Conservation (phyloP, 2,113 vertebrate species). For the Saguinus midas region DNA sequence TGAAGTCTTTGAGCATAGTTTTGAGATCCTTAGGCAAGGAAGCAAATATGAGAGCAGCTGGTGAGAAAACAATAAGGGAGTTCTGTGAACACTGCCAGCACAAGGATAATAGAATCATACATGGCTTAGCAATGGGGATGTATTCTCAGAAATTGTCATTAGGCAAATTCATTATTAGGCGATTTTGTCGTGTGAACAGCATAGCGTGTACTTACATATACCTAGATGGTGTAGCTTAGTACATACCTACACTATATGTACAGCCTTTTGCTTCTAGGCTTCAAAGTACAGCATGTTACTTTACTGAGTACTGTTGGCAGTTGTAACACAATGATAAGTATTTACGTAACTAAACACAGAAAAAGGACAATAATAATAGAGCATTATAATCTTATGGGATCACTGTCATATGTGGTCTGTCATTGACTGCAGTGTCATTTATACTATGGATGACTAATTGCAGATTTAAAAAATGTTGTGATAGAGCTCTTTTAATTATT, state of each 20-base stretch:
- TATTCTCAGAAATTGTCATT: neutral
- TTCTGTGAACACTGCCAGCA: neutral
- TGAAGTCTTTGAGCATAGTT: neutral
- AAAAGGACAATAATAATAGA: neutral
- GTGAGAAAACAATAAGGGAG: neutral
- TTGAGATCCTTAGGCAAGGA: neutral
- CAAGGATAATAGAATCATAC: neutral
- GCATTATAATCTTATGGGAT: neutral
- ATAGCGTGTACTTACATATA: neutral
- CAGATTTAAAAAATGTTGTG: neutral
- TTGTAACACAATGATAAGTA: neutral
- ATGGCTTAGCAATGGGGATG: neutral
- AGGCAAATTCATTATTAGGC: neutral
- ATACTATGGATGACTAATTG: neutral
- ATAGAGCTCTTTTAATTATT: neutral
- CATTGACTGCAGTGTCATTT: neutral
- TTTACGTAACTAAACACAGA: neutral
- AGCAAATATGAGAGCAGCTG: neutral
- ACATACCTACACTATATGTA: neutral
- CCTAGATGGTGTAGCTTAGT: neutral
- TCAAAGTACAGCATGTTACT: neutral
- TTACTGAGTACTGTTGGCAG: neutral
- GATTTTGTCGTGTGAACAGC: neutral
- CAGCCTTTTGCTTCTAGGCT: neutral
- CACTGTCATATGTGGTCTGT: neutral